phyloP scores from a whole-genome alignment of 2,797 vertebrate species.

The Danionella dracula region DNA sequence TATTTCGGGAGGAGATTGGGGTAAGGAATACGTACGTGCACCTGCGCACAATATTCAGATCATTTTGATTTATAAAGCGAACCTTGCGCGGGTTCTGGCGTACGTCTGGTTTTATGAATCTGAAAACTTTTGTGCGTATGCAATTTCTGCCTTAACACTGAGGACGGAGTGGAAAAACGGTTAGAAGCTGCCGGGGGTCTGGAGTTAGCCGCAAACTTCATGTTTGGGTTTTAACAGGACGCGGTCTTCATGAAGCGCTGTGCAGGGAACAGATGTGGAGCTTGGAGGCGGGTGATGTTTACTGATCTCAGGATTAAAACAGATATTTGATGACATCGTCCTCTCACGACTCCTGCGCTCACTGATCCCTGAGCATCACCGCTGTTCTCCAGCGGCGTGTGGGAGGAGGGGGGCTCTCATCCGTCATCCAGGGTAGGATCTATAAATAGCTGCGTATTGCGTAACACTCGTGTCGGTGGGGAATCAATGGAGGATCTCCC shows the following conservation, averaged over 20 bases:
- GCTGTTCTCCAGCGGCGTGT: constrained; percentile 12
- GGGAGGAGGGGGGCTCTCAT: constrained; percentile 20
- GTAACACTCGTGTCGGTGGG: constrained; percentile 27
- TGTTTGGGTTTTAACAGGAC: too few species aligned
- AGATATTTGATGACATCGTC: constrained; percentile 13
- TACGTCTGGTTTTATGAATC: too few species aligned
- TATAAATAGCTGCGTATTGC: constrained; percentile 40
- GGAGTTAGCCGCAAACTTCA: too few species aligned
- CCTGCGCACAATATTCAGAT: too few species aligned
- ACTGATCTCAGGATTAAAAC: background rate
- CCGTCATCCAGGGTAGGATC: constrained; percentile 13
- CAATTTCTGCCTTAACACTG: too few species aligned
- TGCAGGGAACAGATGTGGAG: constrained; percentile 9
- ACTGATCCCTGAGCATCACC: constrained; percentile 4
- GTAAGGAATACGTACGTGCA: too few species aligned
- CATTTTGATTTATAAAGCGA: too few species aligned
- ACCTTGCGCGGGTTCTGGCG: too few species aligned
- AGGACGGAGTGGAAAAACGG: too few species aligned
- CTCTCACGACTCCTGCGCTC: constrained; percentile 17
- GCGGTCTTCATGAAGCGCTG: background rate
- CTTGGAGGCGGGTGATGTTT: background rate
- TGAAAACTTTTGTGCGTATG: too few species aligned
- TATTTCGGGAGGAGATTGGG: too few species aligned
- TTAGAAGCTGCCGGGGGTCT: too few species aligned
- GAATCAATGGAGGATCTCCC: constrained; percentile 33